A percentile compares a stretch with the other conserved stretches of the same genome.
phyloP scores from a whole-genome alignment of 2,888 invertebrate species.

The Microctonus aethiopoides region DNA sequence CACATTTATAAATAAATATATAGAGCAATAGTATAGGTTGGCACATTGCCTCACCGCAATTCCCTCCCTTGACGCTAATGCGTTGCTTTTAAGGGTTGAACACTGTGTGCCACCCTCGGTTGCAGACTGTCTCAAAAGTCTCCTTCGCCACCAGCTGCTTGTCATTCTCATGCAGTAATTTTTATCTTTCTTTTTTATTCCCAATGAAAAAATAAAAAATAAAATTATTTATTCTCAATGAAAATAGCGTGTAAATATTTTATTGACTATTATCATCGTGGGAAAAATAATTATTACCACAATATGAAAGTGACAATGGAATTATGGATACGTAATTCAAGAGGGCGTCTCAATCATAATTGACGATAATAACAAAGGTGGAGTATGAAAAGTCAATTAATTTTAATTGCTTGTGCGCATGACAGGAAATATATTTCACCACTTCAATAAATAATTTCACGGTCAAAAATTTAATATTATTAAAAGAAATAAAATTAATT shows the following conservation, averaged over 20 bases:
- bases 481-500: not conserved
- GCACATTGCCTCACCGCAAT: not conserved
- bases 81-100: conserved; percentile 13
- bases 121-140: conserved; percentile 26
- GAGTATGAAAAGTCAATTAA: not conserved
- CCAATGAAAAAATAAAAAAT: not conserved
- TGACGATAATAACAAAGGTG: not conserved
- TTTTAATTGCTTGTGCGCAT: not conserved
- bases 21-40: not conserved
- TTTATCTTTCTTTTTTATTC: not conserved
- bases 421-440: not conserved
- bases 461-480: not conserved
- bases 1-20: too few species aligned
- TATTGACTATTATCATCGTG: not conserved
- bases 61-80: conserved; percentile 12
- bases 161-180: not conserved
- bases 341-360: not conserved
- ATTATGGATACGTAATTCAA: not conserved
- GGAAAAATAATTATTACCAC: not conserved
- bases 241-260: not conserved
- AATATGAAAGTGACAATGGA: not conserved
- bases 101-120: not conserved
- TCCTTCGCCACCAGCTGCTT: not conserved
- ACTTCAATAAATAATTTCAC: not conserved
- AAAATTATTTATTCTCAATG: too few species aligned